These are phyloP conservation scores for Candoia aspera DNA, from an alignment of 2,113 vertebrate genomes.

Conservation along the genomic window DNA sequence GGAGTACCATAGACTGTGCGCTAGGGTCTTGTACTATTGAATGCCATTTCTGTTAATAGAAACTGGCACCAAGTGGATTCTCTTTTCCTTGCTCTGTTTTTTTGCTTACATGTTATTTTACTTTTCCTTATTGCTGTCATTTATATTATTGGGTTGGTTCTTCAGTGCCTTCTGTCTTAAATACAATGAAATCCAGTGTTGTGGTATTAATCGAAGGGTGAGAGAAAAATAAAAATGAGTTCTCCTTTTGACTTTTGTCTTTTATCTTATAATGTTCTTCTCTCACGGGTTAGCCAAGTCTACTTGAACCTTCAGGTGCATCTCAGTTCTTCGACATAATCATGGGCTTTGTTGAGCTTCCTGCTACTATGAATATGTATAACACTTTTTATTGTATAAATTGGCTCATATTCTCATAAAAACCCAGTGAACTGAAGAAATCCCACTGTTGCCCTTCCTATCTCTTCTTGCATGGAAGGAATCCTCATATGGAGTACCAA, in stretches of 20 bases:
- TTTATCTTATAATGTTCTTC: conserved; percentile 34
- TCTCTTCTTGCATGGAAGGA: not conserved
- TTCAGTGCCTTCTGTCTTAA: conserved; percentile 76
- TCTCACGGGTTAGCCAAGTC: conserved; percentile 11
- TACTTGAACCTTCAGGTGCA: not conserved
- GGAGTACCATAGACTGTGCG: conserved; percentile 48
- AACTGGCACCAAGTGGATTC: conserved; percentile 52
- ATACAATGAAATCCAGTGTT: conserved; percentile 60
- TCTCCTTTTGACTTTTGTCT: conserved; percentile 53
- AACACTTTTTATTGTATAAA: not conserved
- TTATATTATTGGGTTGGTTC: conserved; percentile 68
- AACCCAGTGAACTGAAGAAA: not conserved
- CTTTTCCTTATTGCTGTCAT: conserved; percentile 51
- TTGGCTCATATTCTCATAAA: not conserved
- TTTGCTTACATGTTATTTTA: not conserved
- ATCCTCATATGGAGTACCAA: not conserved
- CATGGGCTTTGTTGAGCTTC: not conserved
- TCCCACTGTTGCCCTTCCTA: not conserved
- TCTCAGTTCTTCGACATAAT: conserved; percentile 1
- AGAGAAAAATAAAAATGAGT: conserved; percentile 70
- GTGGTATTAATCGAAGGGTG: conserved; percentile 67
- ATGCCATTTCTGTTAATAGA: conserved; percentile 53
- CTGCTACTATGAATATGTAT: not conserved
- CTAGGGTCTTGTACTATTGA: conserved; percentile 46
- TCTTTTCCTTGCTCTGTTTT: conserved; percentile 16